Percentiles rank a stretch among this genome's conserved stretches.
Conservation (phyloP, 2,797 vertebrate species). For the Siniperca obscura region DNA sequence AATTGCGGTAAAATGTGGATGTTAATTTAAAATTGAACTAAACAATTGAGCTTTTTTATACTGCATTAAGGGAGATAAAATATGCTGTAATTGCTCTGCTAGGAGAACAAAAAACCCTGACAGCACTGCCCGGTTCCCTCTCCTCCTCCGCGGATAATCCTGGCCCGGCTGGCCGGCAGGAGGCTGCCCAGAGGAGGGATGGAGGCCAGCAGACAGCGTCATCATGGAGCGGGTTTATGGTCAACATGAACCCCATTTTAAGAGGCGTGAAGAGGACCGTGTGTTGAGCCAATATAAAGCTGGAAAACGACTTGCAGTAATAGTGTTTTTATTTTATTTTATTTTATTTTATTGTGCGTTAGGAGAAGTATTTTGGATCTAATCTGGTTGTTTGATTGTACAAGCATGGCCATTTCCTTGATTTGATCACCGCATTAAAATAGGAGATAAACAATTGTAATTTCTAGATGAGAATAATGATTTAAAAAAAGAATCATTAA, state of each 20-base stretch:
- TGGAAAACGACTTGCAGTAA: not conserved
- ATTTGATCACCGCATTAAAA: slow-evolving; percentile 13
- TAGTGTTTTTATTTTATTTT: not conserved
- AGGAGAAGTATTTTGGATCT: not conserved
- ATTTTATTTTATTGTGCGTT: not conserved
- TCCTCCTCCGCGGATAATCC: slow-evolving; percentile 36
- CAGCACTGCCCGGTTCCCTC: slow-evolving; percentile 1
- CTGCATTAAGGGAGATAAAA: not conserved
- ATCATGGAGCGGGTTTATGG: slow-evolving; percentile 42
- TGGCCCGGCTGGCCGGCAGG: slow-evolving; percentile 4
- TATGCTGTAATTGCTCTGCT: no score
- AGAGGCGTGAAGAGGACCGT: slow-evolving; percentile 12
- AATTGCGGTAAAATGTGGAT: not conserved
- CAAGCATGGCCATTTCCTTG: slow-evolving; percentile 15
- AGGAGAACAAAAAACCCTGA: no score
- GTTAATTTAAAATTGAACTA: not conserved
- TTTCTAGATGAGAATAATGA: not conserved
- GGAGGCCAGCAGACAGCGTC: slow-evolving; percentile 46
- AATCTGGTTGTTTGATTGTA: not conserved
- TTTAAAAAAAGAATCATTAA: not conserved
- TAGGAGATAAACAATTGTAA: not conserved
- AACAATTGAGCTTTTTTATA: not conserved
- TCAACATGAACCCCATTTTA: slow-evolving; percentile 52
- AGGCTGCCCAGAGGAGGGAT: slow-evolving; percentile 39
- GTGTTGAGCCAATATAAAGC: not conserved